Percentiles rank a stretch among this genome's conserved stretches.
Evolutionary conservation across 2,888 invertebrate species (phyloP).

Genomic region (Masnerella sp.): DNA sequence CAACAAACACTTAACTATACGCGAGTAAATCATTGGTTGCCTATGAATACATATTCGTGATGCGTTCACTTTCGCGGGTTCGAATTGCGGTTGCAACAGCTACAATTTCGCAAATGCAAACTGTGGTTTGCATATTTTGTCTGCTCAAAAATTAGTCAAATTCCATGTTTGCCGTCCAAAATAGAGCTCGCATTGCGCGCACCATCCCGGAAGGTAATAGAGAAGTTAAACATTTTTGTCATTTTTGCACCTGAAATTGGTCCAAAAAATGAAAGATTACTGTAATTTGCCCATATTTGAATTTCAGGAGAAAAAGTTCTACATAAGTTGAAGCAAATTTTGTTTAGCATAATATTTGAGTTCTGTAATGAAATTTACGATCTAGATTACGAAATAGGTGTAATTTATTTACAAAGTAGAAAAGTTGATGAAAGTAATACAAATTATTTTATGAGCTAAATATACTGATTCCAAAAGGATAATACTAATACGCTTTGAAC

Average conservation of each 20-base stretch:
- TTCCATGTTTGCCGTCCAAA: constrained; percentile 13
- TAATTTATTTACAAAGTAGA: background rate
- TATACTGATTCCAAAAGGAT: background rate
- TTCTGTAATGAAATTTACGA: no score
- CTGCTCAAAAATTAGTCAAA: constrained; percentile 26
- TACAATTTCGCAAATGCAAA: constrained; percentile 27
- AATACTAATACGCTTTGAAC: background rate
- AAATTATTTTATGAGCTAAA: background rate
- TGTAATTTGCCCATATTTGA: no score
- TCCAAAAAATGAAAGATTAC: no score
- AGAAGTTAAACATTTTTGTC: background rate
- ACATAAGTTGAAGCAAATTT: no score
- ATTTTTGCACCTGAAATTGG: no score
- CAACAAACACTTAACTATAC: constrained; percentile 29
- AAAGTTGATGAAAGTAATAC: no score
- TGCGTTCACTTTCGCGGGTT: constrained; percentile 35
- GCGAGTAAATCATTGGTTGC: constrained; percentile 39
- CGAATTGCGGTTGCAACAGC: constrained; percentile 19
- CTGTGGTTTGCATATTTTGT: constrained; percentile 41
- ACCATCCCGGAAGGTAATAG: background rate
- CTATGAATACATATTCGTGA: constrained; percentile 22
- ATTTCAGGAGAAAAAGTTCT: no score
- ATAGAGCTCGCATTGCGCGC: background rate
- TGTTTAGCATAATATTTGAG: no score
- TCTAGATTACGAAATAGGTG: background rate